These are phyloP conservation scores for Perithous albicinctus DNA, from an alignment of 2,888 invertebrate genomes.

Conservation along the genomic window DNA sequence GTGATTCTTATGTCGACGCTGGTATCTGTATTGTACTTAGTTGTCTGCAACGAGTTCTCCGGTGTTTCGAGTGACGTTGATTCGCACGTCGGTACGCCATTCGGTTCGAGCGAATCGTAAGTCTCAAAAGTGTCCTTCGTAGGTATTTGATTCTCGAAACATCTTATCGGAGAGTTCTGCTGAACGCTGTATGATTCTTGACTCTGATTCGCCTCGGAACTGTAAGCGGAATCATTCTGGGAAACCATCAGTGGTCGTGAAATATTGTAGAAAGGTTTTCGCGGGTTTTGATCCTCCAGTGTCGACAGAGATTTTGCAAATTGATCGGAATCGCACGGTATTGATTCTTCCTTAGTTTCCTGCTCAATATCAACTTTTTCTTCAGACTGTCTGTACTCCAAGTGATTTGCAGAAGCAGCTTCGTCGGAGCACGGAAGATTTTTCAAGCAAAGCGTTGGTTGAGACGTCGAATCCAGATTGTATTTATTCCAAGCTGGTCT, in stretches of 20 bases:
- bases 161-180: slow-evolving; percentile 32
- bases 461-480: slow-evolving; percentile 69
- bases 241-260: slow-evolving; percentile 1
- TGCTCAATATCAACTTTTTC: slow-evolving; percentile 24
- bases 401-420: slow-evolving; percentile 25
- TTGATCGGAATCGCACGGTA: not conserved
- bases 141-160: slow-evolving; percentile 75
- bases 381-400: slow-evolving; percentile 31
- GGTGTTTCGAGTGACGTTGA: slow-evolving; percentile 10
- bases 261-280: slow-evolving; percentile 54
- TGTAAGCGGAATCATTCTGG: slow-evolving; percentile 48
- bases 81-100: slow-evolving; percentile 58
- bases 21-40: slow-evolving; percentile 41
- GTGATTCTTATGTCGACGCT: slow-evolving; percentile 79
- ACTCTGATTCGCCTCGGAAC: slow-evolving; percentile 37
- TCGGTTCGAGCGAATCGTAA: slow-evolving; percentile 79
- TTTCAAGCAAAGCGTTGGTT: slow-evolving; percentile 58
- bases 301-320: not conserved
- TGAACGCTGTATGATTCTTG: slow-evolving; percentile 41
- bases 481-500: slow-evolving; percentile 81
- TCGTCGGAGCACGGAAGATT: slow-evolving; percentile 65
- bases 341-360: slow-evolving; percentile 18
- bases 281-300: slow-evolving; percentile 27
- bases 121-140: slow-evolving; percentile 78
- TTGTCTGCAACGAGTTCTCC: slow-evolving; percentile 17